Conservation (phyloP, 2,888 invertebrate species). For the Rhynchonema sp. region DNA sequence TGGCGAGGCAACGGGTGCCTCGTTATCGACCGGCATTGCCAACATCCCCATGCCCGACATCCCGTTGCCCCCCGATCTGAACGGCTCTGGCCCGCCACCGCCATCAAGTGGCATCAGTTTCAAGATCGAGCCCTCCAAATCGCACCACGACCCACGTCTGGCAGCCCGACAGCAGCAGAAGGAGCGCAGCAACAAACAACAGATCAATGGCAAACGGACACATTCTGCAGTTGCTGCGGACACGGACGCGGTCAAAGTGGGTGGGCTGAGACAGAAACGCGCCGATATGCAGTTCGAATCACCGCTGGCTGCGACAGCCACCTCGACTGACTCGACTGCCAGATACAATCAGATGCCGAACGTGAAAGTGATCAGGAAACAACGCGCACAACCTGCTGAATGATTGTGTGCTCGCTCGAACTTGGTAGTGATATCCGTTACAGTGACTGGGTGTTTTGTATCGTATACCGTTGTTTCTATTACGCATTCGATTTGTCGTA, state of each 20-base stretch:
- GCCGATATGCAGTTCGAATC: slow-evolving; percentile 6
- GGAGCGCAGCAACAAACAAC: background rate
- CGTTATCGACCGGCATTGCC: background rate
- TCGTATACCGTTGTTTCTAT: no score
- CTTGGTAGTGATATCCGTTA: no score
- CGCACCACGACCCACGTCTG: no score
- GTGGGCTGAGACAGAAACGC: slow-evolving; percentile 4
- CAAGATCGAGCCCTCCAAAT: background rate
- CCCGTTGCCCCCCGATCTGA: background rate
- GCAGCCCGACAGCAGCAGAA: background rate
- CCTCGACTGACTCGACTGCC: no score
- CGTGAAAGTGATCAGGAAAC: background rate
- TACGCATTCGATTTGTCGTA: no score
- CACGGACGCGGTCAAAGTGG: background rate
- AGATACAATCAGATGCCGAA: background rate
- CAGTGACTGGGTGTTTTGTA: no score
- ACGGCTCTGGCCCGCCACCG: background rate
- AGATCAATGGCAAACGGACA: no score
- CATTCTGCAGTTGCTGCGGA: no score
- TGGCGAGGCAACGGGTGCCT: background rate
- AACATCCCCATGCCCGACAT: background rate
- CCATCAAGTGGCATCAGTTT: background rate
- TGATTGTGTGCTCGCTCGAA: no score
- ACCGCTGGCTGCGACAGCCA: slow-evolving; percentile 4
- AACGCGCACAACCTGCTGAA: no score